Conservation (phyloP, 1,140 invertebrate genomes). For the Brachionus rotundiformis region DNA sequence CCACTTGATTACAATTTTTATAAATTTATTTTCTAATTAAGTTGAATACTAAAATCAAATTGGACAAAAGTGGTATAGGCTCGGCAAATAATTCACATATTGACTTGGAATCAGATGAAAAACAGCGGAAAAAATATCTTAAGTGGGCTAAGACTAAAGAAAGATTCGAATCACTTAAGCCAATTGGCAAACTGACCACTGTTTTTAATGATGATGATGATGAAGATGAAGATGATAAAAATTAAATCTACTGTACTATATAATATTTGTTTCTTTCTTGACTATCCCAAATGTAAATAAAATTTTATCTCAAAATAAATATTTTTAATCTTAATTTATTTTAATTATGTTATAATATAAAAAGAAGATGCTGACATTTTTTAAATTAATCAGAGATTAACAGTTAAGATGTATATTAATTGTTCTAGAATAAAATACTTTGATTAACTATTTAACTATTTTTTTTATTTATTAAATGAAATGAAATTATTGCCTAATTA, state of each 20-base stretch:
- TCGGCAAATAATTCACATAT: neutral
- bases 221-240: neutral
- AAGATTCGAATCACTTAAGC: constrained; percentile 18
- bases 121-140: neutral
- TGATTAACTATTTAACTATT: too few relatives aligned
- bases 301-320: neutral
- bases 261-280: neutral
- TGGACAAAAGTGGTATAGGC: constrained; percentile 16
- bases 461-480: too few relatives aligned
- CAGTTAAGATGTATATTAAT: too few relatives aligned
- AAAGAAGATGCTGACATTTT: too few relatives aligned
- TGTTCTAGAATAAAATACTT: too few relatives aligned
- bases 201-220: neutral
- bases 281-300: neutral
- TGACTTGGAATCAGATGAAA: neutral
- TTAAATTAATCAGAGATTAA: too few relatives aligned
- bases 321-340: too few relatives aligned
- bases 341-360: too few relatives aligned
- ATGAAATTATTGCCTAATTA: too few relatives aligned
- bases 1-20: too few relatives aligned
- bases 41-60: constrained; percentile 26
- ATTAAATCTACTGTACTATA: neutral
- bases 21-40: neutral
- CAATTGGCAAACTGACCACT: neutral
- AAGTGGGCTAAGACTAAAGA: constrained; percentile 30